Conservation (phyloP, 2,888 invertebrate genomes). For the Caenorhabditis parvicauda region DNA sequence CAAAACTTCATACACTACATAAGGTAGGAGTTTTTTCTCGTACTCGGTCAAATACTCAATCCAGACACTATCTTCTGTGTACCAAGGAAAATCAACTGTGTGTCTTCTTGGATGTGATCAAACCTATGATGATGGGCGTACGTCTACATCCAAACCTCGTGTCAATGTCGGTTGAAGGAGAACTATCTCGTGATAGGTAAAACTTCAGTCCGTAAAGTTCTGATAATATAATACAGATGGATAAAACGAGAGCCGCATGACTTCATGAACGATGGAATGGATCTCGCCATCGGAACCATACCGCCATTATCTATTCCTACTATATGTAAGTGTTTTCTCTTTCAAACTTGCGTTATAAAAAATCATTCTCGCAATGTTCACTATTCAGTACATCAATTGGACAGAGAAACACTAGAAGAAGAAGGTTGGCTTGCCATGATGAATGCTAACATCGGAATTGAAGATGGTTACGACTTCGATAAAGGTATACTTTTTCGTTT, state of each 20-base stretch:
- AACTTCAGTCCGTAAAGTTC: too few species aligned
- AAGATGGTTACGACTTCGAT: too few species aligned
- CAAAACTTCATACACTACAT: conserved; percentile 28
- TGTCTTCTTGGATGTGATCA: conserved; percentile 1
- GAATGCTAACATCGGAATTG: too few species aligned
- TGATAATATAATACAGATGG: too few species aligned
- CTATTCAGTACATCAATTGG: background rate
- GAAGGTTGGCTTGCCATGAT: too few species aligned
- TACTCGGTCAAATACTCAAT: too few species aligned
- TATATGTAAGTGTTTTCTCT: too few species aligned
- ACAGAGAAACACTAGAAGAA: background rate
- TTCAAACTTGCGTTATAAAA: too few species aligned
- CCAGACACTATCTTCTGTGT: too few species aligned
- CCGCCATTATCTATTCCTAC: conserved; percentile 4
- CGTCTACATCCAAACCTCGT: conserved; percentile 33
- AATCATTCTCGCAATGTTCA: background rate
- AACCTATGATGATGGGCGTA: conserved; percentile 17
- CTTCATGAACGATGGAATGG: conserved; percentile 16
- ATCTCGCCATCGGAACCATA: conserved; percentile 18
- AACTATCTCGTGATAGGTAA: conserved; percentile 19
- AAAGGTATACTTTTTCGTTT: too few species aligned
- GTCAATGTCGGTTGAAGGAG: conserved; percentile 17
- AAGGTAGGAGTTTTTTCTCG: conserved; percentile 18
- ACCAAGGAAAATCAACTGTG: too few species aligned
- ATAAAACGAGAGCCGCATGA: conserved; percentile 16